A percentile compares a stretch with the other conserved stretches of the same genome.
Conservation (phyloP, 2,113 vertebrate genomes). For the Odocoileus hemionus region DNA sequence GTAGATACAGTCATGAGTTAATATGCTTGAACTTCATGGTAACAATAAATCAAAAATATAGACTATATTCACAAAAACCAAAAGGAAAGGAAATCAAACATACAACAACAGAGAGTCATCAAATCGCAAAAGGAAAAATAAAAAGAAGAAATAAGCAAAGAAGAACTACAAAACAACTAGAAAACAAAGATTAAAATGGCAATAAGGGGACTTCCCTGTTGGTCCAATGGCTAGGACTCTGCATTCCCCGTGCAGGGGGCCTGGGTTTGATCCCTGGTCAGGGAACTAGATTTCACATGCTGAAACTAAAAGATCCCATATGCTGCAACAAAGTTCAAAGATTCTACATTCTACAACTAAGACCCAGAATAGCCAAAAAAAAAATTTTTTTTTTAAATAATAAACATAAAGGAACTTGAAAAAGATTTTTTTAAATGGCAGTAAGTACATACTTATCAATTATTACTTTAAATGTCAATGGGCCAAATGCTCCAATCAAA, state of each 20-base stretch:
- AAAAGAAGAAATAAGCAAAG: background rate
- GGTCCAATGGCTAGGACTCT: background rate
- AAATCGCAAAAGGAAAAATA: background rate
- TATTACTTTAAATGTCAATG: background rate
- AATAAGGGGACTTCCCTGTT: background rate
- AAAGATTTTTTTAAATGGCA: background rate
- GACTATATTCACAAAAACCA: background rate
- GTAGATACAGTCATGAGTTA: background rate
- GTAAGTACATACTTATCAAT: background rate
- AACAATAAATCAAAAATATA: background rate
- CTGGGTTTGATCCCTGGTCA: background rate
- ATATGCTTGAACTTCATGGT: background rate
- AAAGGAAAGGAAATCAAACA: background rate
- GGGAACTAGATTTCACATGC: background rate
- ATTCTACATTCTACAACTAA: background rate
- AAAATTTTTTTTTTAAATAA: background rate
- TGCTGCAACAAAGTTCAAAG: background rate
- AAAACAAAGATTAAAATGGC: background rate
- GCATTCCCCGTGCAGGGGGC: background rate
- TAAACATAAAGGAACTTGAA: background rate
- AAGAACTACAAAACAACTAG: background rate
- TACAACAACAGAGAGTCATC: background rate
- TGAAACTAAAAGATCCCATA: background rate
- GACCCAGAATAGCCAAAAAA: background rate
- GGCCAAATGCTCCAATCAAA: background rate